Evolutionary conservation across 2,113 vertebrate genomes (phyloP), one percentile per base, ranked within the genome.

Genomic region (Odobenus rosmarus): DNA sequence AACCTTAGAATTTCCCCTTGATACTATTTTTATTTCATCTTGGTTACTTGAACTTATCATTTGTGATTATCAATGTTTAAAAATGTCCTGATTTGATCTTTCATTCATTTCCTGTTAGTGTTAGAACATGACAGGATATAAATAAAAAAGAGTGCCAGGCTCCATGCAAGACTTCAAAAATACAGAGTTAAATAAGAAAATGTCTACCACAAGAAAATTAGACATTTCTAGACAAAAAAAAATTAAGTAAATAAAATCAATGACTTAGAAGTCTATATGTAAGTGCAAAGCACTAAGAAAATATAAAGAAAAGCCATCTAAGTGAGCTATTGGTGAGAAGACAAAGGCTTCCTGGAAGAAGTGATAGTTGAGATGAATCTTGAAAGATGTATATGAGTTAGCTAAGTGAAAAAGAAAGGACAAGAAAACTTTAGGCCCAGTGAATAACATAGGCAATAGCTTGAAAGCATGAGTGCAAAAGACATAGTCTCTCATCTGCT

Each of bases 41-140:
- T 61, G 46, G 8, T 59, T 94, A 61, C 49, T 90, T 95, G 89
- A 96, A 13, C 5, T 95, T 88, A 85, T 90, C 13, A 76, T 83
- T 96, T 91, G 8, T 91, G 55, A 76, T 86, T 79, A 93, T 12
- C 87, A 4, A 59, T 61, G 62, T 77, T 36, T 67, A 1, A 16
- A 77, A 55, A 57, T 49, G 13, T 86, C 13, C 4, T 53, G 6
- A 85, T 67, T 77, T 88, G 42, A 11, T 69, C 72, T 85, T 91
- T 93, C 7, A 74, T 82, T 90, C 49, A 92, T 85, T 94, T 83
- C n/a, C 93, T 85, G 19, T 61, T 53, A 79, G 21, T 61, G 53
- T 94, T 74, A 64, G 28, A 72, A 82, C 7, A 89, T 51, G 31
- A 49, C 31, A 93, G 16, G 69, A 26, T 62, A 86, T 53, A 82